Evolutionary conservation across 2,113 vertebrate genomes (phyloP).

Genomic region (Malurus elegans): DNA sequence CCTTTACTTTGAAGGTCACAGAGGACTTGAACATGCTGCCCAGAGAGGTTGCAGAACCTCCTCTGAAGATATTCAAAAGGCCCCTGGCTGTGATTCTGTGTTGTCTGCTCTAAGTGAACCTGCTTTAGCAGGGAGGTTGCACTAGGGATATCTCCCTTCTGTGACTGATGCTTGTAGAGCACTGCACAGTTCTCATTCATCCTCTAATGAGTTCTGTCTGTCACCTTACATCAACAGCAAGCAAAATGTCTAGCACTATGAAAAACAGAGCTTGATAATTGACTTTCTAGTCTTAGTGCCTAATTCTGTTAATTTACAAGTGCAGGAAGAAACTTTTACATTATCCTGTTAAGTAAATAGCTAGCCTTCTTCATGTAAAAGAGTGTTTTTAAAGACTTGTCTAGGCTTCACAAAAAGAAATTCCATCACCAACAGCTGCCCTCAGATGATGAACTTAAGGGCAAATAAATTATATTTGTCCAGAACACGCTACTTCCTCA

Average conservation of each 20-base stretch:
- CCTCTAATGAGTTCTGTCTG: not conserved
- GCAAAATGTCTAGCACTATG: fast-evolving
- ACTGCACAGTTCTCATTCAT: not conserved
- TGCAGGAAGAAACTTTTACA: not conserved
- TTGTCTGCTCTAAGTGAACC: not conserved
- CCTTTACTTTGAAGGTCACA: not conserved
- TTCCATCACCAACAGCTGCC: not conserved
- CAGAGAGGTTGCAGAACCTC: not conserved
- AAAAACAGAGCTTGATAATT: not conserved
- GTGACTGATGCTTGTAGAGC: not conserved
- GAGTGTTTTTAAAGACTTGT: not conserved
- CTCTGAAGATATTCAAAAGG: not conserved
- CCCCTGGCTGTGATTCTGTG: not conserved
- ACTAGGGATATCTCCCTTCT: not conserved
- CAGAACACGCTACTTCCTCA: fast-evolving
- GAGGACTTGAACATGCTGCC: not conserved
- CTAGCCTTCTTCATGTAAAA: not conserved
- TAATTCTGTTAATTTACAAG: not conserved
- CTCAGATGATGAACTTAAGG: not conserved
- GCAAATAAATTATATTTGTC: not conserved
- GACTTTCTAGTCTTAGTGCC: not conserved
- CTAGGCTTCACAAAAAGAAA: not conserved
- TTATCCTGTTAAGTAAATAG: not conserved
- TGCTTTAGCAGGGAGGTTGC: not conserved
- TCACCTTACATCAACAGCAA: not conserved